Evolutionary conservation across 2,113 vertebrate genomes (phyloP).

Genomic region (Macheiramphus alcinus): DNA sequence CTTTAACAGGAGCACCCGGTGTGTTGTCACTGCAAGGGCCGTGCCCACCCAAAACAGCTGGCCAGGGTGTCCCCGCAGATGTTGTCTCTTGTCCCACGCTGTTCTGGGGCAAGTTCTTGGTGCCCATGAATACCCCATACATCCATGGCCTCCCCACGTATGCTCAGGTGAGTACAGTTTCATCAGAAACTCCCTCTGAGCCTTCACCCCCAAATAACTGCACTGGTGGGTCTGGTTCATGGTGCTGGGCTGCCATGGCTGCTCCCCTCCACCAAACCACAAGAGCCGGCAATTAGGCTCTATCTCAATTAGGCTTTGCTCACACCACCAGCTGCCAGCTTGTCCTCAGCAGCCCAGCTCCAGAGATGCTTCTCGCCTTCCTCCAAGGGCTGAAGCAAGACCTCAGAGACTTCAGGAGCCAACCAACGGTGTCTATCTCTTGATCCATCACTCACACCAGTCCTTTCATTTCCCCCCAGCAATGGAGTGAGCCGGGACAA

Average conservation of each 20-base stretch:
- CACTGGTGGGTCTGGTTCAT: not conserved
- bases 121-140: not conserved
- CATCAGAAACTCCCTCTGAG: not conserved
- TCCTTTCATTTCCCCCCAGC: not conserved
- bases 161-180: not conserved
- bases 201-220: not conserved
- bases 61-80: not conserved
- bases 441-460: not conserved
- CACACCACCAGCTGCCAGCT: not conserved
- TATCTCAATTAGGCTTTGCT: not conserved
- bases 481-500: not conserved
- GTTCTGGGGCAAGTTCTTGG: not conserved
- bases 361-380: not conserved
- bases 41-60: not conserved
- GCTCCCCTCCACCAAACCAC: not conserved
- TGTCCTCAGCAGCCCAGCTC: not conserved
- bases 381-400: not conserved
- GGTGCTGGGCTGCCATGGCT: not conserved
- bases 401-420: not conserved
- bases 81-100: rapidly evolving
- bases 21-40: not conserved
- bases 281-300: not conserved
- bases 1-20: not conserved
- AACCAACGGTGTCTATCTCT: not conserved
- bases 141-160: rapidly evolving